Evolutionary conservation across 2,888 invertebrate genomes (phyloP), one percentile per base, ranked within the genome.

Genomic region (Thereva unica): DNA sequence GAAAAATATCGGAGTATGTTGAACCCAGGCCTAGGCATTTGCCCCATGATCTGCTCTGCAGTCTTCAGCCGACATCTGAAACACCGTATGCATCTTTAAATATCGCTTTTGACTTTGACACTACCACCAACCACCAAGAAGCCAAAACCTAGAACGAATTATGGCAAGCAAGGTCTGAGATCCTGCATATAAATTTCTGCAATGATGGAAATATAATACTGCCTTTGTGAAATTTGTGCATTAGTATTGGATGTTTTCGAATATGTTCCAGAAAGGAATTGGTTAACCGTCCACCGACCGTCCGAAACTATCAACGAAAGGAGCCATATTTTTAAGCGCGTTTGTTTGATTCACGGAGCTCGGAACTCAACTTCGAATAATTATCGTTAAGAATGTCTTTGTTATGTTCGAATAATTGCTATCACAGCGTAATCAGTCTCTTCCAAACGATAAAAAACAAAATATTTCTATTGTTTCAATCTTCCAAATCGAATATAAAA

Each of bases 231-330:
- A 9, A 9, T 42, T 7, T 42, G 9, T 6, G 42, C 42, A 42
- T 7, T 9, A 42, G 7, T 42, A 42, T 42, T 6, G 42, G 42
- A 42, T 42, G 42, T 8, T 42, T 42, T 42, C 8, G 42, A 42
- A 7, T 8, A 6, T 42, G 7, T 42, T 42, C 42, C 5, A 73
- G 12, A 10, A 52, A 4, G 6, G 52, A 10, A 6, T 23, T 52
- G 1, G 5, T 1, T 6, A 52, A n/a, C 12, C 52, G n/a, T 5
- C 52, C 52, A 6, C 52, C 52, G 1, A 52, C 52, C 1, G 8
- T 6, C 12, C 52, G 5, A 1, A 7, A 12, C 35, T 52, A 52
- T 52, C 52, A 3, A 52, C 12, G 3, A 52, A 52, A 4, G 52
- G 10, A 9, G 10, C 12, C 4, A 52, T 8, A 6, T 4, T 6